Evolutionary conservation across 2,113 vertebrate species (phyloP), one percentile per base, ranked within the genome.

Genomic region (Pao palembangensis): DNA sequence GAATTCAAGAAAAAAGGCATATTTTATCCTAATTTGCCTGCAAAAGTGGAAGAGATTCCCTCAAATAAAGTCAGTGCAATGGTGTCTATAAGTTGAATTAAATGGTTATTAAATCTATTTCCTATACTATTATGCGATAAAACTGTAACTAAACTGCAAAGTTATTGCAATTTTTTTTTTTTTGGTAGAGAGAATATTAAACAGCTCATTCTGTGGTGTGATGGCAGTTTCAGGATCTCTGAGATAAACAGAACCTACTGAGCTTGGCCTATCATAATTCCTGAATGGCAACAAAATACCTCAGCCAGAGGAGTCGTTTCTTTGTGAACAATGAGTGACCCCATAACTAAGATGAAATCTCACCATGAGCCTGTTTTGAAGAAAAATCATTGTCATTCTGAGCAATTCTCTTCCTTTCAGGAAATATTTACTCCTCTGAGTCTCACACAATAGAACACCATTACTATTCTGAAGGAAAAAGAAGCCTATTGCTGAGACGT

Each of bases 401-500:
- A 78, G 59, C 63, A 19, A 74, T 73, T 71, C 49, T 19, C 68
- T 21, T 58, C 78, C 75, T 67, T 75, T 12, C 67, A 71, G 64
- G 67, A 78, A 65, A 75, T 73, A 75, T 76, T 72, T 75, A 50
- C 58, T 54, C 71, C 69, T 50, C 74, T 57, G 81, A 80, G 79
- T 73, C 74, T 69, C 49, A 55, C 80, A 71, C 44, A 64, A 63
- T 67, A 76, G 71, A 51, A 63, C 64, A 31, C 57, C 46, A 11
- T 0, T 21, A 52, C 31, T 41, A 42, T 21, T 54, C 69, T 58
- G 59, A 52, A 61, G 67, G 69, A 73, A 61, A 72, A 21, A 69
- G 69, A 67, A 56, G 42, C 52, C 46, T 64, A 64, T 69, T 53
- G 60, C 65, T 6, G 17, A 62, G 57, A 74, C 52, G 66, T 74